A percentile compares a stretch with the other conserved stretches of the same genome.
These are phyloP conservation scores for Pocillopora grandis DNA, from an alignment of 92 coral and sea anemone genomes.

Conservation along the genomic window DNA sequence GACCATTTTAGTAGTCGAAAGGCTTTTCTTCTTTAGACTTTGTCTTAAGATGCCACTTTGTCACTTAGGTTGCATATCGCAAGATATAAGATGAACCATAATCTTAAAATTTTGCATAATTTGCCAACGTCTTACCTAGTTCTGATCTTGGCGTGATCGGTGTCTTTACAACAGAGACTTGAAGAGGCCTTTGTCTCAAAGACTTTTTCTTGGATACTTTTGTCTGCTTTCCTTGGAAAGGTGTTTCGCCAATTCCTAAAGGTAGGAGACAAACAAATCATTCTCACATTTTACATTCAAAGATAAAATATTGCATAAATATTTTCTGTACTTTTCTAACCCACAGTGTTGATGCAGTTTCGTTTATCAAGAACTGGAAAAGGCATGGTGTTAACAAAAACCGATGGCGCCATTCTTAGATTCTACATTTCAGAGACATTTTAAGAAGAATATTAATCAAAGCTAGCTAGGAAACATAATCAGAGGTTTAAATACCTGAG, in stretches of 20 bases:
- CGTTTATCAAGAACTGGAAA: no score
- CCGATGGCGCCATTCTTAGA: no score
- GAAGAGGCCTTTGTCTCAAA: slow-evolving; percentile 17
- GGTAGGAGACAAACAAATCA: background rate
- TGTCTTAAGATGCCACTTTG: no score
- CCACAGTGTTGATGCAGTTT: no score
- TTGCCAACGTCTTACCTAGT: background rate
- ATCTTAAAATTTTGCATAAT: background rate
- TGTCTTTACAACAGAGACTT: slow-evolving; percentile 12
- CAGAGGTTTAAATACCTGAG: slow-evolving; percentile 8
- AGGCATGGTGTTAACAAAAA: no score
- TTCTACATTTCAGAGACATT: no score
- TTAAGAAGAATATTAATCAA: no score
- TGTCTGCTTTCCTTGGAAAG: slow-evolving; percentile 3
- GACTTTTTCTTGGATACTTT: slow-evolving; percentile 1
- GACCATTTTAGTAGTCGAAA: no score
- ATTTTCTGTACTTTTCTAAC: no score
- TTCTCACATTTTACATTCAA: background rate
- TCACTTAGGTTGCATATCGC: no score
- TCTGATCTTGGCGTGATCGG: slow-evolving; percentile 35
- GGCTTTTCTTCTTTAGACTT: no score
- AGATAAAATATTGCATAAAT: no score
- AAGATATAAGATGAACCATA: background rate
- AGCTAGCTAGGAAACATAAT: background rate
- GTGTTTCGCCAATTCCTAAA: slow-evolving; percentile 44